A percentile compares a stretch with the other conserved stretches of the same genome.
phyloP scores from a whole-genome alignment of 2,113 vertebrate genomes.

The Artemisiospiza belli region DNA sequence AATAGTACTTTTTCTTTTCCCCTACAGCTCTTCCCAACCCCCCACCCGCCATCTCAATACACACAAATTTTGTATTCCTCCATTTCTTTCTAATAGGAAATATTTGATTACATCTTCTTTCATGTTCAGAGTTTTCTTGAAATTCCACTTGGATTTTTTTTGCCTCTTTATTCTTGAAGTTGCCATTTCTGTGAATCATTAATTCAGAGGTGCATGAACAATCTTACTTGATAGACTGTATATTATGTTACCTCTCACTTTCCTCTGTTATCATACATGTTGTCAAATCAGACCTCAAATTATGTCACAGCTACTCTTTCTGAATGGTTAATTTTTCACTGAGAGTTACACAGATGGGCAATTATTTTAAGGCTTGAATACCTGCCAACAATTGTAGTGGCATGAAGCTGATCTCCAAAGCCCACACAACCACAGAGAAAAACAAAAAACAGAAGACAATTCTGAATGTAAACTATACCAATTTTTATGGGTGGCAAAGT shows the following conservation, averaged over 20 bases:
- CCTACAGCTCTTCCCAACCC: rapidly evolving
- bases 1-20: background rate
- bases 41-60: rapidly evolving
- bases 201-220: conserved; percentile 8
- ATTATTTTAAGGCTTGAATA: conserved; percentile 56
- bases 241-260: conserved; percentile 25
- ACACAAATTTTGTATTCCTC: background rate
- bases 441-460: conserved; percentile 6
- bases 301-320: conserved; percentile 39
- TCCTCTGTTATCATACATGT: conserved; percentile 16
- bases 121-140: background rate
- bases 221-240: background rate
- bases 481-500: background rate
- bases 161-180: background rate
- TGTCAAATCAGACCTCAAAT: conserved; percentile 52
- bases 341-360: conserved; percentile 56
- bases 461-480: background rate
- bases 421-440: background rate
- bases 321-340: conserved; percentile 43
- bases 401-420: conserved; percentile 29
- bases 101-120: background rate
- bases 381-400: conserved; percentile 29
- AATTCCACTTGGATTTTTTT: background rate
- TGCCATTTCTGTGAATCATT: background rate
- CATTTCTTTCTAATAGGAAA: background rate